phyloP scores from a whole-genome alignment of 2,797 vertebrate species.

The Amblyopsis hoosieri region DNA sequence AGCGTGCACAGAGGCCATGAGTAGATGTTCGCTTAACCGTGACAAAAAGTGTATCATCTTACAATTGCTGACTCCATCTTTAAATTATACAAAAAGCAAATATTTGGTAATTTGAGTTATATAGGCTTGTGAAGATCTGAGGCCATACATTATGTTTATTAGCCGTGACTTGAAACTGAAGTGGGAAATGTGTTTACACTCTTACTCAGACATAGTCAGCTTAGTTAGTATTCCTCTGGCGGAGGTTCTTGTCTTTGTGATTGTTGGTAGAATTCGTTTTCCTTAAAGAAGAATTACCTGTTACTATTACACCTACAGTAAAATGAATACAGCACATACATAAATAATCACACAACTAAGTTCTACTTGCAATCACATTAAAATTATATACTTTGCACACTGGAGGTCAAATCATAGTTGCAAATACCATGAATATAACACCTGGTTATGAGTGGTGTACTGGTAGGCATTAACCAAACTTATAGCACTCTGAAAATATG shows the following conservation, averaged over 20 bases:
- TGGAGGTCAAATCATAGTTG: background rate
- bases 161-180: slow-evolving; percentile 14
- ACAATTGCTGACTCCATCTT: too few relatives aligned
- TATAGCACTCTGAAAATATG: slow-evolving; percentile 5
- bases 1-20: too few relatives aligned
- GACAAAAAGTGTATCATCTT: too few relatives aligned
- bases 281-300: slow-evolving; percentile 69
- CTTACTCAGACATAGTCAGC: slow-evolving; percentile 70
- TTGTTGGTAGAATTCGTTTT: slow-evolving; percentile 99
- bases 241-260: slow-evolving; percentile 99
- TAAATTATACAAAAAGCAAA: background rate
- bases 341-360: slow-evolving; percentile 2
- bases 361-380: too few relatives aligned
- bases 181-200: slow-evolving; percentile 40
- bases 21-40: too few relatives aligned
- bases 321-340: background rate
- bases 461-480: background rate
- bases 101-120: slow-evolving; percentile 24
- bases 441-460: background rate
- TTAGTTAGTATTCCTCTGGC: slow-evolving; percentile 99
- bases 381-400: background rate
- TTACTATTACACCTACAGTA: slow-evolving; percentile 23
- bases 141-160: slow-evolving; percentile 29
- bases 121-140: slow-evolving; percentile 9
- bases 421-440: background rate